Evolutionary conservation across 30 jellyfish, hydroid and myxozoan genomes (phyloP).

Genomic region (Catostylus mosaicus): DNA sequence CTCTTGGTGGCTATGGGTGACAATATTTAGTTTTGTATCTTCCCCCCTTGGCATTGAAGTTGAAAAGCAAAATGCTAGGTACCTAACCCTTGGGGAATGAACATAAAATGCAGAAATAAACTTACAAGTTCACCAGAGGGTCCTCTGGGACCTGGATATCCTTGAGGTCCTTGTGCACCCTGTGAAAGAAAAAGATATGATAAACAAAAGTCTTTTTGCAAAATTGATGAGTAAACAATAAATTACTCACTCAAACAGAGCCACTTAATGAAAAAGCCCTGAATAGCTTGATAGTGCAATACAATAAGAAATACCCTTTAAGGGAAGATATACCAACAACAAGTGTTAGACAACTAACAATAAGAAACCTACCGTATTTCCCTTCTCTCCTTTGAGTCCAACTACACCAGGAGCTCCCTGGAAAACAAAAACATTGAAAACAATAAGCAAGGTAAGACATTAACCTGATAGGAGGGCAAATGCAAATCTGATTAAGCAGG

Average conservation of each 20-base stretch:
- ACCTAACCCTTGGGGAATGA: not conserved
- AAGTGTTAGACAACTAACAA: not conserved
- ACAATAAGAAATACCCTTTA: no score
- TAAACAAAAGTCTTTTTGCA: not conserved
- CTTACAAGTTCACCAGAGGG: conserved; percentile 87
- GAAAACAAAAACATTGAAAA: not conserved
- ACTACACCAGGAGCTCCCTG: conserved; percentile 68
- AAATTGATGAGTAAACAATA: not conserved
- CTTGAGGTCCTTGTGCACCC: conserved; percentile 82
- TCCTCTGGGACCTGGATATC: conserved; percentile 94
- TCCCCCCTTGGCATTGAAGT: no score
- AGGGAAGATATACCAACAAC: not conserved
- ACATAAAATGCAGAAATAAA: not conserved
- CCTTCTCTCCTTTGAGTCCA: conserved; percentile 53
- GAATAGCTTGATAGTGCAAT: no score
- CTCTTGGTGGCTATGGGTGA: no score
- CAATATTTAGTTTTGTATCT: no score
- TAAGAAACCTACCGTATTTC: conserved; percentile 37
- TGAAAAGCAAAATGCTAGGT: no score
- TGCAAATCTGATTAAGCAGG: no score
- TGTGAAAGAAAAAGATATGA: not conserved
- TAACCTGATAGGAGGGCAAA: no score
- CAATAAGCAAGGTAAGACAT: no score
- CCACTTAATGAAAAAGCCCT: no score
- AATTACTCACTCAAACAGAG: no score